Conservation (phyloP, 2,113 vertebrate species). For the Sinocyclocheilus anshuiensis region DNA sequence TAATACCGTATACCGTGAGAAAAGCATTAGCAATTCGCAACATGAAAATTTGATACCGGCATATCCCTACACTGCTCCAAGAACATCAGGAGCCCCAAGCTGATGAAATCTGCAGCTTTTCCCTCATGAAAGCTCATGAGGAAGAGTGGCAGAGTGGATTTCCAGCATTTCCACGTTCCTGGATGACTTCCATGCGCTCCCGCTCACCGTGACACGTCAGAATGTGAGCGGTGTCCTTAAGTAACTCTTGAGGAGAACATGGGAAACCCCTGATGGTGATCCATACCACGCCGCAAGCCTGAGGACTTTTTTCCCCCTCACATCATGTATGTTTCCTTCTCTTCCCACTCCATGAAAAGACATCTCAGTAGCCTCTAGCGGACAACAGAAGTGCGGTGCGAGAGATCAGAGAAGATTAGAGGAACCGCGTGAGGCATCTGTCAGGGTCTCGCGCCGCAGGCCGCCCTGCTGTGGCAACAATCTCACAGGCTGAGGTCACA, state of each 20-base stretch:
- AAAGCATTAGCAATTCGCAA: no score
- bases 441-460: background rate
- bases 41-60: no score
- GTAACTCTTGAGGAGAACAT: conserved; percentile 9
- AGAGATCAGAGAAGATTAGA: conserved; percentile 42
- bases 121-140: conserved; percentile 61
- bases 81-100: background rate
- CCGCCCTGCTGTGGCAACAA: background rate
- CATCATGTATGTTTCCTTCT: background rate
- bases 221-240: conserved; percentile 19
- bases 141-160: conserved; percentile 62
- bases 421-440: background rate
- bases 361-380: no score
- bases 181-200: conserved; percentile 69
- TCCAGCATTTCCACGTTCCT: conserved; percentile 69
- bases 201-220: conserved; percentile 46
- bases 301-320: no score
- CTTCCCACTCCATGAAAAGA: background rate
- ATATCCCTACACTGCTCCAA: background rate
- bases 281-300: background rate
- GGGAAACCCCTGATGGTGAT: background rate
- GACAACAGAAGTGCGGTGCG: background rate
- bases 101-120: background rate
- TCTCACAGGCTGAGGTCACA: conserved; percentile 37
- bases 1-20: no score